Evolutionary conservation across 2,888 invertebrate species (phyloP), one percentile per base, ranked within the genome.

Genomic region (Cylindroiulus punctatus): DNA sequence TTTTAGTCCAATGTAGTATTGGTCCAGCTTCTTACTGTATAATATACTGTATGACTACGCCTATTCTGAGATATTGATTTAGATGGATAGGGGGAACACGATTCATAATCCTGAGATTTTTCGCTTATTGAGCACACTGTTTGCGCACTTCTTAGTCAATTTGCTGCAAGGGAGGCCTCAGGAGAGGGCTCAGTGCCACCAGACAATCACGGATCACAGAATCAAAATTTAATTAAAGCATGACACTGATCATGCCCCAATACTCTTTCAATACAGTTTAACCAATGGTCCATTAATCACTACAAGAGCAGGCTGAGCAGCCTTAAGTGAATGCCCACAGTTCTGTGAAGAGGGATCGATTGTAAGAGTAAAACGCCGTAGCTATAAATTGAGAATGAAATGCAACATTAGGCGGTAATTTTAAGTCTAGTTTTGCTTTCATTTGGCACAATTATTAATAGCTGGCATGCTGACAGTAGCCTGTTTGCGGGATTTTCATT

Each of bases 201-300:
- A 85, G 86, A 86, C 81, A 86, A 86, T 86, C 86, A 86, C 84
- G 84, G 86, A 86, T 86, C 86, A 86, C 84, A 40, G 84, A 86
- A 84, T 86, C 86, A 86, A 84, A 86, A 86, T 86, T 86, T 86
- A 86, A 86, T 86, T 86, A 86, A 86, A 86, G 86, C 85, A 36
- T 85, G 84, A 52, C 84, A 52, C 84, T 84, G 84, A 36, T 40
- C 83, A 83, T 83, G 83, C 83, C 83, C 82, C 42, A 40, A 22
- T 42, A 83, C 36, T 40, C 83, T 83, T 83, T 22, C 83, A 83
- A 42, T 42, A 42, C 83, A 83, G 83, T 83, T 83, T 36, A 83
- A 83, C 83, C 83, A 83, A 83, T 83, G 83, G 83, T 83, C 83
- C 83, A 83, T 83, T 83, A 83, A 83, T 83, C 40, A 42, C 40